Evolutionary conservation across 2,888 invertebrate species (phyloP), one percentile per base, ranked within the genome.

Genomic region (Carabus problematicus): DNA sequence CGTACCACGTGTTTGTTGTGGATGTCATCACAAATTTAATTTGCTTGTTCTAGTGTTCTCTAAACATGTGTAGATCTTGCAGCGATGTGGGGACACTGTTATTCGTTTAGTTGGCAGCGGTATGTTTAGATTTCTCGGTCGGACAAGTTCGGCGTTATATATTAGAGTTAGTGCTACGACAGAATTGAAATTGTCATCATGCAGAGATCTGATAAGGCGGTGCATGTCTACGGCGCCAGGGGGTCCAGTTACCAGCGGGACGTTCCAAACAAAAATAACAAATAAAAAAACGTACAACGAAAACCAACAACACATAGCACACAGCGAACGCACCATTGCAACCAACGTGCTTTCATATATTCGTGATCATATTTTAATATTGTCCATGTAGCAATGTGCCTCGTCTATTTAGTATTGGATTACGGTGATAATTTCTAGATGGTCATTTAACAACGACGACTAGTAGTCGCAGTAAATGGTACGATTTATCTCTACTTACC

Each of bases 171-270:
- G 70, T 63, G 62, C 71, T 71, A 77, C 77, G 78, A 76, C 78
- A 75, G 77, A 77, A 79, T 79, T 77, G 79, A 77, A 81, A 81
- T 81, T 81, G 81, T 81, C 81, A 81, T 81, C 81, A 79, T 80
- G 81, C 79, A 76, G 81, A 80, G 81, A 81, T 81, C 81, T 81
- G 81, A 81, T 81, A 81, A 81, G 79, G 76, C 77, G 79, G 76
- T 77, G 79, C 79, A 79, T 79, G 79, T 79, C 67, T 66, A 41
- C 39, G 58, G 49, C 59, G 78, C 75, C 77, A 78, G 79, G 76
- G 73, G 73, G 77, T 75, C 72, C 73, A 70, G 74, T 71, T 62
- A 74, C 73, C 73, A 78, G 74, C 75, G 74, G 78, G 78, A 78
- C 76, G 73, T 74, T 45, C 73, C 64, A 49, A 40, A 49, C 29